phyloP scores from a whole-genome alignment of 2,113 vertebrate species.

The Cynopterus brachyotis region DNA sequence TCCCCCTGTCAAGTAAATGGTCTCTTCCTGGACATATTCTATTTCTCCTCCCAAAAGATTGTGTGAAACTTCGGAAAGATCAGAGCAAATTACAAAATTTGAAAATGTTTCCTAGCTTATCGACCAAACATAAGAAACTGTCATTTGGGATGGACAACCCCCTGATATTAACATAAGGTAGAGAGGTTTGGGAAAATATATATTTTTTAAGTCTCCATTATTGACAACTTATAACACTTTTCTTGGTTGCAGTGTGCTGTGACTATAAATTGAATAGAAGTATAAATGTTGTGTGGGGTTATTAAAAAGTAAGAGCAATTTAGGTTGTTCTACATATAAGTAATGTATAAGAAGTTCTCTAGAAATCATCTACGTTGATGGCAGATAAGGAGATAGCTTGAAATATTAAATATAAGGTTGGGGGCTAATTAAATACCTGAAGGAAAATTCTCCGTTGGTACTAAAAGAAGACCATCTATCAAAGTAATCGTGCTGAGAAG shows the following conservation, averaged over 20 bases:
- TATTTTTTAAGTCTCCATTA: background rate
- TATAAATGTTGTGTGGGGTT: background rate
- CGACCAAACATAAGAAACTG: background rate
- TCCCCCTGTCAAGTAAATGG: background rate
- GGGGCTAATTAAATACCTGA: background rate
- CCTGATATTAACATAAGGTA: background rate
- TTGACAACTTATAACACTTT: background rate
- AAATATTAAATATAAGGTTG: background rate
- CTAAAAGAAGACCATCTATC: background rate
- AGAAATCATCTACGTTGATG: background rate
- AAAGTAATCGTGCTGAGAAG: background rate
- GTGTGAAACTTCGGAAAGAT: background rate
- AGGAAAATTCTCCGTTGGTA: background rate
- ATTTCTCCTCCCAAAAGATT: background rate
- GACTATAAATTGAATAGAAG: background rate
- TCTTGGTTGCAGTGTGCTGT: background rate
- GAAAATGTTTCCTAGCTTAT: background rate
- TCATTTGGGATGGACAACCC: background rate
- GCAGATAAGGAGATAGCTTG: background rate
- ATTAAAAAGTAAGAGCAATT: background rate
- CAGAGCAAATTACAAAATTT: background rate
- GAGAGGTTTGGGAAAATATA: background rate
- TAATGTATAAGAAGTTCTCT: background rate
- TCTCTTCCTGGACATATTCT: background rate
- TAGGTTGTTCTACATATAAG: background rate